Evolutionary conservation across 2,888 invertebrate genomes (phyloP).

Genomic region (Acanthosepion esculentum): DNA sequence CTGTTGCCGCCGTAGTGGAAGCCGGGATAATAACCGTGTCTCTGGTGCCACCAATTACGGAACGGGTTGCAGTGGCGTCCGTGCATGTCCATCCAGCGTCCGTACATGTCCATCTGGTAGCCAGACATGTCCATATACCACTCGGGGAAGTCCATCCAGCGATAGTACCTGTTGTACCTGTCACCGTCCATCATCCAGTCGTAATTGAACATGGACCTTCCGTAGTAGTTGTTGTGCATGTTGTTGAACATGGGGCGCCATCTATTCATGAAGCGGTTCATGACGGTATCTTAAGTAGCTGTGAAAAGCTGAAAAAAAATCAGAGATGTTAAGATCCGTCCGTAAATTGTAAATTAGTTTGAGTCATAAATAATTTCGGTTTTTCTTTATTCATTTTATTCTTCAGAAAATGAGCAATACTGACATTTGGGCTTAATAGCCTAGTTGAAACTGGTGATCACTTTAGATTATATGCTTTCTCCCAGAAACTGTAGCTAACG

Average conservation of each 20-base stretch:
- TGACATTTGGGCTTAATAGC: no score
- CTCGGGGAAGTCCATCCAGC: constrained; percentile 45
- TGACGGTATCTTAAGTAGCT: not conserved
- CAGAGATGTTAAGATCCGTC: no score
- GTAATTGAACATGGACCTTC: constrained; percentile 44
- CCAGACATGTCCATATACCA: constrained; percentile 44
- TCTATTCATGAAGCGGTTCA: constrained; percentile 34
- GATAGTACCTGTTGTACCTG: constrained; percentile 1
- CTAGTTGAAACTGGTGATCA: no score
- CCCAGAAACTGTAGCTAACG: no score
- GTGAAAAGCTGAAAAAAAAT: no score
- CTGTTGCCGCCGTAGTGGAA: not conserved
- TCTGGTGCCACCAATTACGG: not conserved
- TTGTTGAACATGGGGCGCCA: not conserved
- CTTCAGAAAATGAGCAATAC: no score
- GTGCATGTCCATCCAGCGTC: constrained; percentile 37
- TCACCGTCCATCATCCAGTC: not conserved
- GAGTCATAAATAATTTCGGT: no score
- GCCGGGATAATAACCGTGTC: constrained; percentile 33
- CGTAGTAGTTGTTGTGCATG: not conserved
- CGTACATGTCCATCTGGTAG: constrained; percentile 43
- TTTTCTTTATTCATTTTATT: no score
- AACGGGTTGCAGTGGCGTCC: constrained; percentile 38
- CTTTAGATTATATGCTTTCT: no score
- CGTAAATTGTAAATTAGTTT: no score